Base-by-base conservation (phyloP, 2,797 vertebrate genomes). In the Arremon brunneinucha region DNA sequence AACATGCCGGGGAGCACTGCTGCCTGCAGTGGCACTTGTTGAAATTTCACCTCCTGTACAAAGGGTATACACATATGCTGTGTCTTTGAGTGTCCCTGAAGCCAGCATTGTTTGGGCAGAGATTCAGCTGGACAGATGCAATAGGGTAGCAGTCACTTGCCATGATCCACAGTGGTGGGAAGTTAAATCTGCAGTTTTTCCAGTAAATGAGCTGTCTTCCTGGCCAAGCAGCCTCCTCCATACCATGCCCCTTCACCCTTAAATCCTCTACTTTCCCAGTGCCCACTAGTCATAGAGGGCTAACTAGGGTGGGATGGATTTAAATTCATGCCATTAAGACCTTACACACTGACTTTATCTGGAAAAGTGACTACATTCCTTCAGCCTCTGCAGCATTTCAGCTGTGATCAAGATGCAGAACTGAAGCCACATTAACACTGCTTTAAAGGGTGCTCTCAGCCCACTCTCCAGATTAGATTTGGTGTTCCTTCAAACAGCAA, bases 11-110 rank as follows among this genome's bases (percentile, higher is more conserved):
- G 9, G 34, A 60, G 27, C 18, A 16, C 34, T 83, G 20, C 27
- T 62, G n/a, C 22, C 43, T 72, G 28, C 37, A 43, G 15, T 9
- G 12, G 16, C 19, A n/a, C 6, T 49, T 74, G 28, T 7, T 1
- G 1, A 12, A 17, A 76, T 74, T 67, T 60, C 52, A 52, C 12
- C 56, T 57, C 32, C 19, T 55, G 6, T 21, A 8, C 24, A 43
- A 52, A 44, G 13, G 12, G 2, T 28, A 14, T 5, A 52, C 8
- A 4, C 1, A 0, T 20, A 19, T 23, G 8, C 26, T 32, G 14
- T 22, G 11, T 56, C 26, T n/a, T 7, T 52, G 27, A 75, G 28
- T 19, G 78, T 53, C 23, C 27, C 26, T 63, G 22, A 56, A 92
- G 22, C 34, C 43, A 52, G 8, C 9, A 20, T 1, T 4, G 39